Evolutionary conservation across 2,113 vertebrate species (phyloP).

Genomic region (Picathartes gymnocephalus): DNA sequence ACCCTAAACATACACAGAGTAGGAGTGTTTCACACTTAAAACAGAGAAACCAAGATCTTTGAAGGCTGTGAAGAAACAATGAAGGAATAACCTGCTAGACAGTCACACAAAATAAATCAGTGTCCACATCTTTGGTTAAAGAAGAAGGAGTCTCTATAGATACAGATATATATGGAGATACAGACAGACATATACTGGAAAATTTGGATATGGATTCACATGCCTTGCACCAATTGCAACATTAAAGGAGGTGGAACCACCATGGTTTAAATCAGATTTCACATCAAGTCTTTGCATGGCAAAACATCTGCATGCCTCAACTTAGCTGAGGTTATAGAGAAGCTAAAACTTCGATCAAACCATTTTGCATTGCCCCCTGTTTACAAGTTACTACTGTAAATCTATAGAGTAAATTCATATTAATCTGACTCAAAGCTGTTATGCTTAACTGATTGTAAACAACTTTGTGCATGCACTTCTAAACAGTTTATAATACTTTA

Average conservation of each 20-base stretch:
- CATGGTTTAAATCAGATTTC: not conserved
- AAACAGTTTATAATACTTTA: not conserved
- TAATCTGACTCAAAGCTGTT: not conserved
- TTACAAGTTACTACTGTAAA: not conserved
- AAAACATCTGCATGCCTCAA: not conserved
- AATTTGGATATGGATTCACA: not conserved
- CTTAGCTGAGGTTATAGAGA: not conserved
- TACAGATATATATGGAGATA: not conserved
- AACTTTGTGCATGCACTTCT: not conserved
- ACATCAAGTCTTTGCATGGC: not conserved
- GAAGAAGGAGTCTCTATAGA: not conserved
- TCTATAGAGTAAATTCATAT: not conserved
- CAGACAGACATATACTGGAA: not conserved
- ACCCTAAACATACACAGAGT: not conserved
- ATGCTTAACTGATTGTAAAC: not conserved
- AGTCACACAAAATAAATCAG: not conserved
- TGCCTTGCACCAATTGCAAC: not conserved
- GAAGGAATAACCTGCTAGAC: not conserved
- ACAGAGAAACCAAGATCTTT: not conserved
- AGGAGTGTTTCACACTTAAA: not conserved
- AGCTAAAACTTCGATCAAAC: accelerated
- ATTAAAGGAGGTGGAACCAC: not conserved
- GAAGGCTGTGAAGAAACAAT: not conserved
- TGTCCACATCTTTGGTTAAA: not conserved
- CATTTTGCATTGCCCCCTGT: not conserved